Percentiles rank a stretch among this genome's conserved stretches.
Evolutionary conservation across 2,113 vertebrate genomes (phyloP).

Genomic region (Nycticryphes semicollaris): DNA sequence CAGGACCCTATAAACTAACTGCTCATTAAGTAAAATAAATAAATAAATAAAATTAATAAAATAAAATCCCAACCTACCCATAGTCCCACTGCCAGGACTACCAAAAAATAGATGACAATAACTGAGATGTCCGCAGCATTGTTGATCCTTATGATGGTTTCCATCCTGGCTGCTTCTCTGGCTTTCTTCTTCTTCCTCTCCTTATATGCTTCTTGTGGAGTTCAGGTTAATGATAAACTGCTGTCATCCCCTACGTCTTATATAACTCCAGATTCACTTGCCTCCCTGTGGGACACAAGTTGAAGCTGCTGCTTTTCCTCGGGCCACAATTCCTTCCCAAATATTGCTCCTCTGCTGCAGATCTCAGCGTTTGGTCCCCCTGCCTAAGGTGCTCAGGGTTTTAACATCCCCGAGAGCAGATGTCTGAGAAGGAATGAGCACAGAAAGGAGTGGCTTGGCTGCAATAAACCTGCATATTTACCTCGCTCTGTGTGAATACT

Average conservation of each 20-base stretch:
- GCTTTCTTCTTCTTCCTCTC: slow-evolving; percentile 4
- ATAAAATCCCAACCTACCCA: slow-evolving; percentile 82
- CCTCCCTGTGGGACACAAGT: slow-evolving; percentile 13
- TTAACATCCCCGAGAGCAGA: slow-evolving; percentile 36
- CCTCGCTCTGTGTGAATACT: slow-evolving; percentile 6
- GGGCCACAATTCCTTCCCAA: neutral
- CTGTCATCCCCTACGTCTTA: neutral
- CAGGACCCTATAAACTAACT: neutral
- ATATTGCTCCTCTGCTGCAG: neutral
- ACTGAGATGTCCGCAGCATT: slow-evolving; percentile 92
- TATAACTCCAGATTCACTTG: slow-evolving; percentile 61
- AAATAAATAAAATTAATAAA: neutral
- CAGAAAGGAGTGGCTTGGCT: slow-evolving; percentile 64
- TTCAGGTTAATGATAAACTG: slow-evolving; percentile 76
- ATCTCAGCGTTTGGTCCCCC: neutral
- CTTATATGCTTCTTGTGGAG: slow-evolving; percentile 55
- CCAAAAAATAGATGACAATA: slow-evolving; percentile 90
- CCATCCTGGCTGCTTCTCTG: slow-evolving; percentile 19
- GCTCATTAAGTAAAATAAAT: neutral
- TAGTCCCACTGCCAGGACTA: slow-evolving; percentile 91
- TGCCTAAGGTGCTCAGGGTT: slow-evolving; percentile 21
- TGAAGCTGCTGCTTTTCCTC: slow-evolving; percentile 5
- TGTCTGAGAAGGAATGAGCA: slow-evolving; percentile 48
- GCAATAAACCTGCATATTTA: slow-evolving; percentile 52
- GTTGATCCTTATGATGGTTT: slow-evolving; percentile 69